Conservation (phyloP, 2,888 invertebrate species). For the Mycalesis mineus region DNA sequence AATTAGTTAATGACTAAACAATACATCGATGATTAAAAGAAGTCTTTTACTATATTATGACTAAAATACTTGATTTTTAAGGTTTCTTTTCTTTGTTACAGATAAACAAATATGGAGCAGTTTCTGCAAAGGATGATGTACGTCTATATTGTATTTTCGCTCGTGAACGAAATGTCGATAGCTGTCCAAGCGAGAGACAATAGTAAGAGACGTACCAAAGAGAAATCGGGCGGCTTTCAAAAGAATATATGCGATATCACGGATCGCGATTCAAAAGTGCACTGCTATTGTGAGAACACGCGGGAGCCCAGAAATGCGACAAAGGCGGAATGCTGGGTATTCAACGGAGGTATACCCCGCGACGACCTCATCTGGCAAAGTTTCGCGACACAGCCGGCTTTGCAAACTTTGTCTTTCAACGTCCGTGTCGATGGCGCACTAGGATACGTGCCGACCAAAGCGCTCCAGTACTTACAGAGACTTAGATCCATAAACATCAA, state of each 20-base stretch:
- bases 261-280: conserved; percentile 77
- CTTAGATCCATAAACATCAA: conserved; percentile 83
- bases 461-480: conserved; percentile 81
- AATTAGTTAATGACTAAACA: too few species aligned
- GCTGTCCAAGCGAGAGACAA: conserved; percentile 69
- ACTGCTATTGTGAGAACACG: conserved; percentile 82
- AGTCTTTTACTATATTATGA: too few species aligned
- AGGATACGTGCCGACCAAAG: conserved; percentile 84
- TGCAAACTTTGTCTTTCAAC: conserved; percentile 84
- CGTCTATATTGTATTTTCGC: conserved; percentile 64
- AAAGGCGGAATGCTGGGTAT: conserved; percentile 87
- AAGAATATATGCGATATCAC: conserved; percentile 79
- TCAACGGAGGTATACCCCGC: conserved; percentile 81
- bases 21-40: too few species aligned
- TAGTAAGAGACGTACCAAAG: conserved; percentile 66
- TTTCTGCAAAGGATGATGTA: conserved; percentile 62
- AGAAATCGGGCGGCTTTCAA: conserved; percentile 68
- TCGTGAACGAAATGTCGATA: conserved; percentile 70
- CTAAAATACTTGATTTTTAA: background rate
- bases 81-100: conserved; percentile 53
- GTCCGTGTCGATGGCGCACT: conserved; percentile 83
- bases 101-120: conserved; percentile 64
- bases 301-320: conserved; percentile 78
- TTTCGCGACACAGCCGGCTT: conserved; percentile 84
- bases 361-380: conserved; percentile 86